phyloP scores from a whole-genome alignment of 2,113 vertebrate species.

The Lates calcarifer region DNA sequence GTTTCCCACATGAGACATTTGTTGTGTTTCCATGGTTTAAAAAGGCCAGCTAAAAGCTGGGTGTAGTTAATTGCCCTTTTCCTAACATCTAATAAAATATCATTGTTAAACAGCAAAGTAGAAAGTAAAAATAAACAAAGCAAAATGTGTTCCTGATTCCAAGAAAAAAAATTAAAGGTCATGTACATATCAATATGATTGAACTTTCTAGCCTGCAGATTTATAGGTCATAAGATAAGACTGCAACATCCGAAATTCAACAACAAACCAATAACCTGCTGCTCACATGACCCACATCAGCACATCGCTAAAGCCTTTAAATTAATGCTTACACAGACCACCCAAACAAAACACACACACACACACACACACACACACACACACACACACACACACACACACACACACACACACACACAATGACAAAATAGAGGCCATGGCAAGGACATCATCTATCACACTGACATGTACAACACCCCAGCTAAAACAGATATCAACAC shows the following conservation, averaged over 20 bases:
- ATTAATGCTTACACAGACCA: conserved; percentile 49
- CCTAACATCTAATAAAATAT: background rate
- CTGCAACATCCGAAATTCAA: conserved; percentile 11
- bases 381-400: conserved; percentile 30
- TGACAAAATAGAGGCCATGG: conserved; percentile 53
- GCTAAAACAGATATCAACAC: conserved; percentile 41
- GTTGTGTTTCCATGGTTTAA: conserved; percentile 18
- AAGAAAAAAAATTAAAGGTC: conserved; percentile 6
- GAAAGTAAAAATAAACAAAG: conserved; percentile 15
- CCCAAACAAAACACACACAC: conserved; percentile 33
- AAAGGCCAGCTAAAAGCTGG: background rate
- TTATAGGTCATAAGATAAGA: conserved; percentile 38
- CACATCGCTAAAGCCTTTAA: conserved; percentile 30
- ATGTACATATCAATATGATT: conserved; percentile 23
- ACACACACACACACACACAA: conserved; percentile 28
- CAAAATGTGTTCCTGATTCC: background rate
- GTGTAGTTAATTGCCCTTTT: background rate
- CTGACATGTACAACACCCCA: conserved; percentile 43
- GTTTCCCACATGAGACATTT: conserved; percentile 10
- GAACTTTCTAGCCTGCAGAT: conserved; percentile 11
- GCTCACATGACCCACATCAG: conserved; percentile 15
- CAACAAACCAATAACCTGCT: conserved; percentile 38
- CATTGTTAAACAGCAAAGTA: conserved; percentile 16
- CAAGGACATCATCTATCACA: conserved; percentile 69
- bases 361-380: conserved; percentile 29